Evolutionary conservation across 2,888 invertebrate species (phyloP), one percentile per base, ranked within the genome.

Genomic region (Brenthis ino): DNA sequence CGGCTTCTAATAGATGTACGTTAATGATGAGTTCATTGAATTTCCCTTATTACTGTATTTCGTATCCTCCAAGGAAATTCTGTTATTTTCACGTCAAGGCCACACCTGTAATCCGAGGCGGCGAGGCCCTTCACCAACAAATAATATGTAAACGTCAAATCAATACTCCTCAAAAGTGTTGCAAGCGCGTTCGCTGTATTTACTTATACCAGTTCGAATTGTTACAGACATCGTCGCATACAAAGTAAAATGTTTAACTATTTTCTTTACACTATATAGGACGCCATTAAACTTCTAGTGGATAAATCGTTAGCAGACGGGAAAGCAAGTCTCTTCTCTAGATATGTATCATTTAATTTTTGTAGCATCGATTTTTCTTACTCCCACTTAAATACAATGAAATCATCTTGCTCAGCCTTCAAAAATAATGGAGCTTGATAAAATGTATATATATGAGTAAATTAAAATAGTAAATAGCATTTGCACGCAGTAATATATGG

Each of bases 81-180:
- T 6, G 37, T 14, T 5, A 53, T 28, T 43, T 24, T 47, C 47
- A 53, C 37, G 37, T 13, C 57, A 57, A 69, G 65, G 65, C 69
- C 65, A 63, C 66, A 57, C 69, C 69, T 69, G 63, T 53, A 48
- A 57, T 12, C 1, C 20, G 47, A 47, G 37, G 20, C n/a, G 51
- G 6, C 20, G 47, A 47, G 37, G 20, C n/a, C 56, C 6, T 11
- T 43, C 33, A n/a, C 33, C 24, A 20, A n/a, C 61, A 33, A 63
- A 37, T 12, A 37, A 6, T 50, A 5, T 60, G 57, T 47, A 43
- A 33, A 54, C 53, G 60, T 53, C 33, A 54, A 56, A 67, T 70
- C 69, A 64, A 70, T 70, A 70, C 50, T 50, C 11, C 37, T 16
- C 43, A 20, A 20, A 33, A 51, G 6, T 61, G 48, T 24, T 14